Percentiles rank a stretch among this genome's conserved stretches.
These are phyloP conservation scores for Haplochromis burtoni DNA, from an alignment of 2,113 vertebrate genomes.

Conservation along the genomic window DNA sequence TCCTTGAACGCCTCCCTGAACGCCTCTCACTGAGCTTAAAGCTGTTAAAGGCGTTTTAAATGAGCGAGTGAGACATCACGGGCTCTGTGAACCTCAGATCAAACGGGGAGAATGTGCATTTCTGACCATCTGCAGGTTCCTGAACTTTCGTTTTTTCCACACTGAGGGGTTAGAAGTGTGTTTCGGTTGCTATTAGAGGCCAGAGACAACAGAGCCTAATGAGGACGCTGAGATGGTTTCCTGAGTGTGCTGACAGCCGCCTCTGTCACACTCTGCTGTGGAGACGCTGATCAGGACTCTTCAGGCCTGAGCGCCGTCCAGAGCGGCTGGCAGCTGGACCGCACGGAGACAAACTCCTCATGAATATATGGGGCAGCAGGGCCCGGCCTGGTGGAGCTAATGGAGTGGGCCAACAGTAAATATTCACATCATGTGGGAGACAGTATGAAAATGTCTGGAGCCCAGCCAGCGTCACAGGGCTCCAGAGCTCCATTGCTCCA, in stretches of 20 bases:
- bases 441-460: not conserved
- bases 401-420: not conserved
- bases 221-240: not conserved
- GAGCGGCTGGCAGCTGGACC: not conserved
- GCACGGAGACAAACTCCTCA: not conserved
- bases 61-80: not conserved
- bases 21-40: fast-evolving
- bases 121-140: not conserved
- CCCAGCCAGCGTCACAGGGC: not conserved
- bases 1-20: fast-evolving
- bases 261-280: not conserved
- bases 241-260: not conserved
- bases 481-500: not conserved
- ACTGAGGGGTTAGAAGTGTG: not conserved
- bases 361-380: no score
- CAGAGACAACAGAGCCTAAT: not conserved
- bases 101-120: not conserved
- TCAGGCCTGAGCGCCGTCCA: not conserved
- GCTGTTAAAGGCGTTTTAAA: not conserved
- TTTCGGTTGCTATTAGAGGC: not conserved
- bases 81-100: not conserved
- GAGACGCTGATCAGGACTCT: not conserved
- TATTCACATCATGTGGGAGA: not conserved
- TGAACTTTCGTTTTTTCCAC: not conserved
- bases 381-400: not conserved